phyloP scores from a whole-genome alignment of 1,140 invertebrate species.

The Drosophila insularis region DNA sequence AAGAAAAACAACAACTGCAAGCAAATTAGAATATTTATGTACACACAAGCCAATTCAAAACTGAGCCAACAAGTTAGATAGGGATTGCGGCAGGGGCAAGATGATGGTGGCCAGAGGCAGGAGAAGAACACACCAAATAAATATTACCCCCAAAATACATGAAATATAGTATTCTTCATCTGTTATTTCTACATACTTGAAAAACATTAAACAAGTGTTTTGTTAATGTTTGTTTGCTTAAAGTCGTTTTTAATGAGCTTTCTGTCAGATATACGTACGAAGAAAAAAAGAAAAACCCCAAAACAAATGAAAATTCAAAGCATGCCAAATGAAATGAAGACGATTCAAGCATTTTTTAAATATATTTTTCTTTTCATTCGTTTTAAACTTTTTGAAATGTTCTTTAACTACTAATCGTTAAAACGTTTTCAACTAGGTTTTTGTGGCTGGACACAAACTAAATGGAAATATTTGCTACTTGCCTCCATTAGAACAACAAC shows the following conservation, averaged over 20 bases:
- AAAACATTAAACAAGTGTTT: conserved; percentile 77
- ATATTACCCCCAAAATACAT: conserved; percentile 12
- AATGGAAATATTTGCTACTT: too few species aligned
- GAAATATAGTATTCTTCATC: conserved; percentile 25
- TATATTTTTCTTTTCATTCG: background rate
- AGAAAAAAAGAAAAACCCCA: conserved; percentile 8
- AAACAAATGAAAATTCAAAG: conserved; percentile 20
- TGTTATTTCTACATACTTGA: conserved; percentile 70
- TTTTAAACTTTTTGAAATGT: background rate
- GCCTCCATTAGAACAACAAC: too few species aligned
- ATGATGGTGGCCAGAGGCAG: background rate
- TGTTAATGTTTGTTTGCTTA: conserved; percentile 77
- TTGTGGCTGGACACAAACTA: too few species aligned
- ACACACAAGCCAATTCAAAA: conserved; percentile 30
- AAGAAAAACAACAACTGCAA: conserved; percentile 55
- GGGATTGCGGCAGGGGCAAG: too few species aligned
- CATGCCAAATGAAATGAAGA: background rate
- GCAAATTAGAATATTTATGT: conserved; percentile 77
- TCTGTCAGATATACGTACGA: conserved; percentile 10
- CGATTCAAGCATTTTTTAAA: background rate
- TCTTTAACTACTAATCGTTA: background rate
- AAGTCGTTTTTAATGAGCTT: conserved; percentile 69
- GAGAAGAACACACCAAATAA: conserved; percentile 27
- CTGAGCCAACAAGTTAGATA: background rate
- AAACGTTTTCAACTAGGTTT: background rate